A percentile compares a stretch with the other conserved stretches of the same genome.
Evolutionary conservation across 2,797 vertebrate species (phyloP).

Genomic region (Ctenopoma multispine): DNA sequence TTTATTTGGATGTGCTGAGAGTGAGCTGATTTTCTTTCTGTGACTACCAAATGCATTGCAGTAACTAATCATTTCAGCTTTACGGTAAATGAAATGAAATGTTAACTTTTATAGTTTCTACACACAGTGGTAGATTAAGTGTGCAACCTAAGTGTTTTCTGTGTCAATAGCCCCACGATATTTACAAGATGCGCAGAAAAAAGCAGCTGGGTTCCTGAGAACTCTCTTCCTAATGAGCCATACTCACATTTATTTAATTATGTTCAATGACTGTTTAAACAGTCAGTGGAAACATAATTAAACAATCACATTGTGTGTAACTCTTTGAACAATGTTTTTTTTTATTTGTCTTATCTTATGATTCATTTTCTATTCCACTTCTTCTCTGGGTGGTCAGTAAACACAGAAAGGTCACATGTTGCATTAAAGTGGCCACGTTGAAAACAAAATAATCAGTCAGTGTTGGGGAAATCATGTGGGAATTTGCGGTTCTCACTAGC

Average conservation of each 20-base stretch:
- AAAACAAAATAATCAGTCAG: not conserved
- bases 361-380: not conserved
- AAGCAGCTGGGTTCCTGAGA: not conserved
- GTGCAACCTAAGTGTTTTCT: no score
- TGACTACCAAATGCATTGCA: no score
- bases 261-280: not conserved
- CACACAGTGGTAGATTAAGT: no score
- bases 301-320: not conserved
- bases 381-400: constrained; percentile 16
- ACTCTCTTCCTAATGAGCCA: not conserved
- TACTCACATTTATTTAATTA: not conserved
- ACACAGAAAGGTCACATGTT: constrained; percentile 2
- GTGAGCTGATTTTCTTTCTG: no score
- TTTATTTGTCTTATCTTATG: not conserved
- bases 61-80: no score
- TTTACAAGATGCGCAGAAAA: not conserved
- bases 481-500: constrained; percentile 17
- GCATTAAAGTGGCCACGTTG: not conserved
- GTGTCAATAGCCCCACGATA: no score
- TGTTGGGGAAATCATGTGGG: not conserved
- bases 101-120: no score
- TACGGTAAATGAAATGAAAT: not conserved
- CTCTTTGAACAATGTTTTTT: not conserved
- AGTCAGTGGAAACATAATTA: not conserved
- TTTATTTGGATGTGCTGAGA: no score